Percentiles rank a stretch among this genome's conserved stretches.
Evolutionary conservation across 2,113 vertebrate genomes (phyloP).

Genomic region (Clarias magur): DNA sequence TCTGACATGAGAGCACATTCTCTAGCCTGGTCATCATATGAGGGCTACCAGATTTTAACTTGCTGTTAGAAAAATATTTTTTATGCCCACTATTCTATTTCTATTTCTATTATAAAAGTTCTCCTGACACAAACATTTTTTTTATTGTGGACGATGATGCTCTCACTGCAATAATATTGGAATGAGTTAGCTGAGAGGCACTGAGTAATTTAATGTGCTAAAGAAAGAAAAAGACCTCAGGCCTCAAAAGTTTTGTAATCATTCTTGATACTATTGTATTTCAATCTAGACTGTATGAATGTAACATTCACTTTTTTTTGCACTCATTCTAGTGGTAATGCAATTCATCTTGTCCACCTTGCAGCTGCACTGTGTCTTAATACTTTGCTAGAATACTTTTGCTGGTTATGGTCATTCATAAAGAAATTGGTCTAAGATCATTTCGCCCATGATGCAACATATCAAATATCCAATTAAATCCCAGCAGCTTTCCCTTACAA

Average conservation of each 20-base stretch:
- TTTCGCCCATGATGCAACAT: constrained; percentile 57
- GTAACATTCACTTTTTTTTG: constrained; percentile 51
- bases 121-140: constrained; percentile 47
- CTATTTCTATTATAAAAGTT: constrained; percentile 40
- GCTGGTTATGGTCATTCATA: constrained; percentile 62
- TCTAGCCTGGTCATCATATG: constrained; percentile 48
- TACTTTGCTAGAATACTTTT: constrained; percentile 56
- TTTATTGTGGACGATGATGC: constrained; percentile 53
- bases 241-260: not conserved
- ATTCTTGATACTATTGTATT: constrained; percentile 39
- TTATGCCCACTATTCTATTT: constrained; percentile 55
- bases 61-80: constrained; percentile 37
- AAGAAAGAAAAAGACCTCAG: constrained; percentile 32
- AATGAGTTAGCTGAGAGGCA: constrained; percentile 52
- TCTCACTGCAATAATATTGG: constrained; percentile 57
- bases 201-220: constrained; percentile 43
- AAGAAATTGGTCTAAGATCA: constrained; percentile 55
- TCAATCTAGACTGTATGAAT: constrained; percentile 46
- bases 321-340: constrained; percentile 56
- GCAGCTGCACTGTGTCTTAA: constrained; percentile 51
- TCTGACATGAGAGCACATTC: constrained; percentile 46
- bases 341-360: constrained; percentile 57
- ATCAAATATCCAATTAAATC: constrained; percentile 56
- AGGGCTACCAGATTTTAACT: constrained; percentile 53
- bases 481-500: constrained; percentile 58